Evolutionary conservation across 2,888 invertebrate species (phyloP), one percentile per base, ranked within the genome.

Genomic region (Diloba caeruleocephala): DNA sequence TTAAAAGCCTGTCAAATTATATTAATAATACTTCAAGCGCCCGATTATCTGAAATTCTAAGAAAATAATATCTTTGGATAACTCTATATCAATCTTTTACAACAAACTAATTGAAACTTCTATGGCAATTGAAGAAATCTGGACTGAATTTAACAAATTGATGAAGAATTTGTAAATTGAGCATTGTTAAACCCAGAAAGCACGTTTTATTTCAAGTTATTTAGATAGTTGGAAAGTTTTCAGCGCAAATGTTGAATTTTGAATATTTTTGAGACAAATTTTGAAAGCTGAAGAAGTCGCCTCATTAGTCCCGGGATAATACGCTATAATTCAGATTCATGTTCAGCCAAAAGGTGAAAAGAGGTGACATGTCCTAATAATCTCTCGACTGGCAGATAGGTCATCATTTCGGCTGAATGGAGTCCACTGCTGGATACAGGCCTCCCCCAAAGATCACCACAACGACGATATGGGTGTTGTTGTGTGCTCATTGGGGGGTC

Each of bases 61-160:
- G 7, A 29, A 37, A 26, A 26, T 0, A 14, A 36, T 17, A 7
- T 2, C 2, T n/a, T 26, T n/a, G 1, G 10, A 37, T 3, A 29
- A 50, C 26, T 28, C 13, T 21, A 39, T 1, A 13, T 28, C 13
- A n/a, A 25, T 13, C 9, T 31, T 62, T 33, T 44, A 44, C 37
- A 41, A 50, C 8, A 12, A 62, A 50, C 17, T 41, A 41, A 62
- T 51, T 37, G 37, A 28, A 61, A 51, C 33, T 63, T 41, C 6
- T 26, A 31, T 21, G 6, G 14, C 32, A 54, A 46, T 41, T 36
- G 19, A 1, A 54, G 31, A 17, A 37, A 45, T 33, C n/a, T 26
- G 15, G 37, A 33, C 5, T 38, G 42, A 63, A 42, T 33, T 15
- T 3, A 38, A 26, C 12, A 28, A 42, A 50, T 44, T 41, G 39